These are phyloP conservation scores for Daphoenositta chrysoptera DNA, from an alignment of 2,113 vertebrate genomes.

Conservation along the genomic window DNA sequence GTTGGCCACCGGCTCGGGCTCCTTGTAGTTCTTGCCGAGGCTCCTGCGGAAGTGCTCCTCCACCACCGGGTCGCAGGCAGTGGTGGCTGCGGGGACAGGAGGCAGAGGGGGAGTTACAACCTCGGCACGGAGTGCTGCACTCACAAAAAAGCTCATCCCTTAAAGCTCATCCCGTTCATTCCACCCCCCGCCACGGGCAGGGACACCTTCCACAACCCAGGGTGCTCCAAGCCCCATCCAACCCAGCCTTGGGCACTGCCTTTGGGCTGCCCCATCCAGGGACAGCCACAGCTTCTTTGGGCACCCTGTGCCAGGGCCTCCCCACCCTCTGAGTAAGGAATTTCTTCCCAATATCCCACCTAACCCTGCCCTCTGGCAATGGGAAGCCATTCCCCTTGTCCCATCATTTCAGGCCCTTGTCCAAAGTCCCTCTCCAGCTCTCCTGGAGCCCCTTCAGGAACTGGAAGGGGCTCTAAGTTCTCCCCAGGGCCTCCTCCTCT, in stretches of 20 bases:
- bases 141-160: no score
- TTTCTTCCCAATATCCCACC: not conserved
- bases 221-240: not conserved
- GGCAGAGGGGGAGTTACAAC: accelerated
- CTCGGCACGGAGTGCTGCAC: accelerated
- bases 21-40: constrained; percentile 97
- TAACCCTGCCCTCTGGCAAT: not conserved
- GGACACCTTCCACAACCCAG: accelerated
- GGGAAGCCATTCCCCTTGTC: not conserved
- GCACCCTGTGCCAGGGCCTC: not conserved
- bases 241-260: accelerated
- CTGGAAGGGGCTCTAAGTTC: not conserved
- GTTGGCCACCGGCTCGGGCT: constrained; percentile 90
- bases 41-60: constrained; percentile 98
- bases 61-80: constrained; percentile 92
- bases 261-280: no score
- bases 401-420: accelerated
- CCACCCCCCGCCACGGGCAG: not conserved
- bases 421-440: not conserved
- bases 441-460: not conserved
- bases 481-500: not conserved
- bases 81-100: constrained; percentile 68
- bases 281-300: not conserved
- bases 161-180: no score
- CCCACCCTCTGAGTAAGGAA: not conserved